phyloP scores from a whole-genome alignment of 2,797 vertebrate genomes.

The Xiphorhynchus erythropygius region DNA sequence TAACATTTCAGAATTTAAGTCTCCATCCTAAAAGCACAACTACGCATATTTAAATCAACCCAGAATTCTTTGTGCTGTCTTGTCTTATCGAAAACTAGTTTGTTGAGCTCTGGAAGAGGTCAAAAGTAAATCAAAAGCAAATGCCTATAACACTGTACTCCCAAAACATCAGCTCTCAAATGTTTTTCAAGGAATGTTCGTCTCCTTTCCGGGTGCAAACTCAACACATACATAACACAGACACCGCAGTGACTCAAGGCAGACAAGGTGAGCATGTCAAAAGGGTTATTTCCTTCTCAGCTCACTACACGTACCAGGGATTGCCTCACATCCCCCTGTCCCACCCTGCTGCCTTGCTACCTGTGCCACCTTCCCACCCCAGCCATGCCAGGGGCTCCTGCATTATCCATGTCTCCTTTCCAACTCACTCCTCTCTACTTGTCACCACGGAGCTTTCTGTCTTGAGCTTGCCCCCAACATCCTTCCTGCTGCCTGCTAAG shows the following conservation, averaged over 20 bases:
- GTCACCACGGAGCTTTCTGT: not conserved
- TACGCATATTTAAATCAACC: not conserved
- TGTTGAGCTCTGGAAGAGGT: not conserved
- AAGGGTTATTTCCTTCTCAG: not conserved
- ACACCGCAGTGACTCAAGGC: not conserved
- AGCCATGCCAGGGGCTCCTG: not conserved
- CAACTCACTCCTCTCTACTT: not conserved
- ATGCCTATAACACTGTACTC: not conserved
- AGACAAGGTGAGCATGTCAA: not conserved
- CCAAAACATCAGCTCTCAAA: not conserved
- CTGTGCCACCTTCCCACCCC: not conserved
- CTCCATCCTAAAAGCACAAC: not conserved
- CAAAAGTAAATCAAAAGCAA: not conserved
- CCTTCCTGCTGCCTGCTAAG: not conserved
- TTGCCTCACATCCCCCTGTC: not conserved
- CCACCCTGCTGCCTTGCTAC: accelerated
- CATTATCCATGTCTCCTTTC: not conserved
- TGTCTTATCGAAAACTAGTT: not conserved
- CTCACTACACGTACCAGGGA: accelerated
- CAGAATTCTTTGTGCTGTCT: not conserved
- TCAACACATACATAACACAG: not conserved
- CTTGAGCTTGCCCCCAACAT: not conserved
- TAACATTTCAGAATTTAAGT: not conserved
- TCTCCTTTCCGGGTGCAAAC: not conserved
- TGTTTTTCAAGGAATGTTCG: not conserved